A percentile compares a stretch with the other conserved stretches of the same genome.
Evolutionary conservation across 2,113 vertebrate genomes (phyloP).

Genomic region (Osmerus mordax): DNA sequence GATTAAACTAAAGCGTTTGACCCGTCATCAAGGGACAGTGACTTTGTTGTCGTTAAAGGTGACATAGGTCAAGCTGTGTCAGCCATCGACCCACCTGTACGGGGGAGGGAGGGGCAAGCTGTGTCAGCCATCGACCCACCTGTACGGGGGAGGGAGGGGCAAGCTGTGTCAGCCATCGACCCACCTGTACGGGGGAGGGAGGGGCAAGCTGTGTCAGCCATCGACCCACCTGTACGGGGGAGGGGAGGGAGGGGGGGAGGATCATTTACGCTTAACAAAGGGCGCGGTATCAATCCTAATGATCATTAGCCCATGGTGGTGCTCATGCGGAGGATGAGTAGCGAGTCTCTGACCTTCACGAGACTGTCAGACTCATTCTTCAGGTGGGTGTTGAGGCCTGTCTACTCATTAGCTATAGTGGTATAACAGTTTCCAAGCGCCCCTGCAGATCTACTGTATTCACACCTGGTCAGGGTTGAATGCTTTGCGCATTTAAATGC

Average conservation of each 20-base stretch:
- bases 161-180: background rate
- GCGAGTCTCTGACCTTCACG: constrained; percentile 23
- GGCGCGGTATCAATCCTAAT: constrained; percentile 17
- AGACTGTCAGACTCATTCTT: background rate
- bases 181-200: constrained; percentile 11
- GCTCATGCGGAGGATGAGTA: constrained; percentile 5
- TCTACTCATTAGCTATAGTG: too few species aligned
- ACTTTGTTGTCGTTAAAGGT: constrained; percentile 2
- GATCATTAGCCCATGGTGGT: background rate
- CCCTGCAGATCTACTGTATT: background rate
- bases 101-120: background rate
- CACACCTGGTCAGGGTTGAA: background rate
- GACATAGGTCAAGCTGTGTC: background rate
- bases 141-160: constrained; percentile 3
- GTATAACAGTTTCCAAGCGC: too few species aligned
- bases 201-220: background rate
- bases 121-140: constrained; percentile 10
- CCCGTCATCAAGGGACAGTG: background rate
- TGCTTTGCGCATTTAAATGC: background rate
- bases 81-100: constrained; percentile 5
- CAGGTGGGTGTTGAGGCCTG: too few species aligned
- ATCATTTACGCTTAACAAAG: constrained; percentile 15
- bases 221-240: constrained; percentile 12
- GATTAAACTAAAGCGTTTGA: too few species aligned
- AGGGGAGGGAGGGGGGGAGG: background rate